Percentiles rank a stretch among this genome's conserved stretches.
Evolutionary conservation across 2,888 invertebrate species (phyloP).

Genomic region (Thysanoteuthis rhombus): DNA sequence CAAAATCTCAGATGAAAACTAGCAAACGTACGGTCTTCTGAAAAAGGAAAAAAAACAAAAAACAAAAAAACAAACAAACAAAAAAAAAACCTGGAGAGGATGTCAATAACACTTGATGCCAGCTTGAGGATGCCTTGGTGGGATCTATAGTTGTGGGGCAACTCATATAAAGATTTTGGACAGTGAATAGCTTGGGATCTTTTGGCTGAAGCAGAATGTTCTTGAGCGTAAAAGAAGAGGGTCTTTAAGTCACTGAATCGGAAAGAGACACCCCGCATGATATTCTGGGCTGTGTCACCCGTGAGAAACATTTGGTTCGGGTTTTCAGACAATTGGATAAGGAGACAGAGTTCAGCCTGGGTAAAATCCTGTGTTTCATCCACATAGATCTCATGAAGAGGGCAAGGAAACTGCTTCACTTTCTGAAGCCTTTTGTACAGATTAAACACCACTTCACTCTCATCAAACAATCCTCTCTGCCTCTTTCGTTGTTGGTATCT

Average conservation of each 20-base stretch:
- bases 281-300: slow-evolving; percentile 62
- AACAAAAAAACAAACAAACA: no score
- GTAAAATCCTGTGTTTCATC: slow-evolving; percentile 64
- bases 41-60: slow-evolving; percentile 32
- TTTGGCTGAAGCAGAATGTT: slow-evolving; percentile 46
- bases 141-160: slow-evolving; percentile 61
- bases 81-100: slow-evolving; percentile 51
- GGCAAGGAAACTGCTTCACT: slow-evolving; percentile 39
- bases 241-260: slow-evolving; percentile 58
- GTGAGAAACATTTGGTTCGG: slow-evolving; percentile 62
- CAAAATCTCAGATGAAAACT: no score
- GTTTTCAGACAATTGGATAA: slow-evolving; percentile 53
- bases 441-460: slow-evolving; percentile 50
- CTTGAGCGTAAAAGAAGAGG: slow-evolving; percentile 54
- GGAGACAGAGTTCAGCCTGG: slow-evolving; percentile 59
- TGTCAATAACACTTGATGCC: slow-evolving; percentile 57
- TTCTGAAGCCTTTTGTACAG: slow-evolving; percentile 41
- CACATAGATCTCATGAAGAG: slow-evolving; percentile 57
- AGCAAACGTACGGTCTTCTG: no score
- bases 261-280: slow-evolving; percentile 63
- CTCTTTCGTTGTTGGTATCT: slow-evolving; percentile 47
- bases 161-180: slow-evolving; percentile 48
- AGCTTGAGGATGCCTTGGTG: slow-evolving; percentile 60
- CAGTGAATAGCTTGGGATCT: slow-evolving; percentile 44
- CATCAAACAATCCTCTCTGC: slow-evolving; percentile 50